Conservation (phyloP, 2,113 vertebrate species). For the Solenodon paradoxus region DNA sequence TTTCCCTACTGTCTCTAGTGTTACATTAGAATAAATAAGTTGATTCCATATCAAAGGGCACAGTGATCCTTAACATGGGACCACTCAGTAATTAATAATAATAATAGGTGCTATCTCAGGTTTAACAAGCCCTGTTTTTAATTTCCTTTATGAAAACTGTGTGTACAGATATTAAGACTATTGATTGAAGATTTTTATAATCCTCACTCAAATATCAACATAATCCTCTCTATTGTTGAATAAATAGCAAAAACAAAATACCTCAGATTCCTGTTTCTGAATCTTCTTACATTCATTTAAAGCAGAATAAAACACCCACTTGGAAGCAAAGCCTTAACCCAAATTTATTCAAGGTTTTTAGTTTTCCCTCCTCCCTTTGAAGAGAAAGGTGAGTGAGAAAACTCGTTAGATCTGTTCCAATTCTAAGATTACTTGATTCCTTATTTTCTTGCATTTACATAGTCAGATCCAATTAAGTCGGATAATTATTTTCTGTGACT, state of each 20-base stretch:
- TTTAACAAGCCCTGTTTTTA: neutral
- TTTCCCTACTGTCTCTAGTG: neutral
- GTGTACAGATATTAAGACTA: neutral
- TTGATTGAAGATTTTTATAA: neutral
- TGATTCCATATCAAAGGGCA: neutral
- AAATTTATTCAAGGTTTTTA: neutral
- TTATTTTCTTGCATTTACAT: neutral
- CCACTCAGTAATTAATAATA: neutral
- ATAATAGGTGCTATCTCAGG: neutral
- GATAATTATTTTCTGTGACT: neutral
- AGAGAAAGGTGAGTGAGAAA: neutral
- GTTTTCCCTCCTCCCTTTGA: neutral
- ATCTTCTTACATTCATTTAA: neutral
- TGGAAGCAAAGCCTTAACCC: neutral
- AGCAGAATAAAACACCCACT: neutral
- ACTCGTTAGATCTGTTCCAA: neutral
- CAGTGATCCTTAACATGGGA: neutral
- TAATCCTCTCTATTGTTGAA: neutral
- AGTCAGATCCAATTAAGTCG: neutral
- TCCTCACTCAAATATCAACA: neutral
- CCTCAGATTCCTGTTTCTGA: neutral
- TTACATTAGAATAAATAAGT: neutral
- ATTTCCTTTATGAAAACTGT: slow-evolving; percentile 2
- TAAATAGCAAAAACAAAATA: neutral
- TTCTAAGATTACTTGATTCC: neutral